phyloP scores from a whole-genome alignment of 2,797 vertebrate species.

The Bradypodion pumilum region DNA sequence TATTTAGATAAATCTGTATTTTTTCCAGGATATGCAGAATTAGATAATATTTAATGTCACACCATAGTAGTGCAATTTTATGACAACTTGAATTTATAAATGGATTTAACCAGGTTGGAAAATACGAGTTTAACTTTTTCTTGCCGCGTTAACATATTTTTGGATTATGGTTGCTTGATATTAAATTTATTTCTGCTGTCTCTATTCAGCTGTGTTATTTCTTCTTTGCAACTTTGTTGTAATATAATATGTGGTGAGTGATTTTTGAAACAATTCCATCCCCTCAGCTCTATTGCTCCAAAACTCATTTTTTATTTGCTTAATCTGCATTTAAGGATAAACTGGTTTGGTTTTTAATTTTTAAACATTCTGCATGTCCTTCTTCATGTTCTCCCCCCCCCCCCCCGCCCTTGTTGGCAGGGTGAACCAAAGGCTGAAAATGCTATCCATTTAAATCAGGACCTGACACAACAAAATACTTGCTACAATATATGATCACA shows the following conservation, averaged over 20 bases:
- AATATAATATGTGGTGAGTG: neutral
- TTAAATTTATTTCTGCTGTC: neutral
- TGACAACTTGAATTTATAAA: neutral
- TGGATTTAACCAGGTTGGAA: neutral
- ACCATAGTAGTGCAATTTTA: neutral
- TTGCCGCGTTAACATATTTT: neutral
- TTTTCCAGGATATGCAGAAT: neutral
- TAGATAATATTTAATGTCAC: neutral
- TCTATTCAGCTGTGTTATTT: neutral
- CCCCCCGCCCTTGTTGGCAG: conserved; percentile 25
- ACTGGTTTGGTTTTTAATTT: neutral
- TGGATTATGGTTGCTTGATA: neutral
- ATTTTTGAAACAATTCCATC: conserved; percentile 4
- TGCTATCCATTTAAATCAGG: conserved; percentile 47
- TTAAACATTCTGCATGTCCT: conserved; percentile 22
- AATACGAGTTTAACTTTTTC: neutral
- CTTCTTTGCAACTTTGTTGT: neutral
- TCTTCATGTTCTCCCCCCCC: conserved; percentile 14
- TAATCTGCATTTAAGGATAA: fast-evolving
- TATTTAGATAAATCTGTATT: neutral
- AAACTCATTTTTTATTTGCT: conserved; percentile 13
- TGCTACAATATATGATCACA: conserved; percentile 40
- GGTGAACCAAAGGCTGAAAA: conserved; percentile 40
- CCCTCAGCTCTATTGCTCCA: neutral
- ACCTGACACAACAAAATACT: conserved; percentile 63